Conservation (phyloP, 2,113 vertebrate genomes). For the Zosterops lateralis region DNA sequence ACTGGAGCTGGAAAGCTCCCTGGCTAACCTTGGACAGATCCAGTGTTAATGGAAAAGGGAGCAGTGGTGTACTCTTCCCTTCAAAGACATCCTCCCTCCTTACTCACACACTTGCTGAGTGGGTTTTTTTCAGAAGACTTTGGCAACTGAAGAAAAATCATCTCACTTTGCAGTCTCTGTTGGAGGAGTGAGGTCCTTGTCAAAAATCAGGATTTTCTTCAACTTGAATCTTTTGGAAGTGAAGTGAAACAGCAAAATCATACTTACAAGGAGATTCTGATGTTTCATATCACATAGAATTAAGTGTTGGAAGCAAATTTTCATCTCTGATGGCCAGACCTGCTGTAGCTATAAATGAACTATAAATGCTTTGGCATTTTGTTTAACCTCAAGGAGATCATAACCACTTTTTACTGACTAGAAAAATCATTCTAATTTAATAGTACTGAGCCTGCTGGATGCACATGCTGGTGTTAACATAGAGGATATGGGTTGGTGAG, state of each 20-base stretch:
- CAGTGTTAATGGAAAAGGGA: neutral
- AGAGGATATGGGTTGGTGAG: neutral
- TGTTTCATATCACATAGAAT: accelerated
- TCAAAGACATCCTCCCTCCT: neutral
- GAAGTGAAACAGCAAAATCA: neutral
- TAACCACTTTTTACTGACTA: neutral
- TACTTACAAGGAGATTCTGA: neutral
- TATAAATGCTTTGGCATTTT: neutral
- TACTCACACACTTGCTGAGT: neutral
- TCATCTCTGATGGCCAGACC: neutral
- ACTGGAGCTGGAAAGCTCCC: neutral
- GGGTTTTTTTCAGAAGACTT: neutral
- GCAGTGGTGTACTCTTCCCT: neutral
- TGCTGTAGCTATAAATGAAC: neutral
- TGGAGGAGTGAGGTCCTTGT: neutral
- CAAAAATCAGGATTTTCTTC: neutral
- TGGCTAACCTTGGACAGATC: neutral
- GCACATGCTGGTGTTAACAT: accelerated
- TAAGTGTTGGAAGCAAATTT: neutral
- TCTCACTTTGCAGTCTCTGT: neutral
- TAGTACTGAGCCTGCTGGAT: neutral
- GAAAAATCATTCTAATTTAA: neutral
- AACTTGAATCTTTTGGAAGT: neutral
- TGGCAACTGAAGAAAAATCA: neutral
- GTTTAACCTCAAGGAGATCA: neutral